phyloP scores from a whole-genome alignment of 1,140 invertebrate genomes.

The Propsilocerus akamusi region DNA sequence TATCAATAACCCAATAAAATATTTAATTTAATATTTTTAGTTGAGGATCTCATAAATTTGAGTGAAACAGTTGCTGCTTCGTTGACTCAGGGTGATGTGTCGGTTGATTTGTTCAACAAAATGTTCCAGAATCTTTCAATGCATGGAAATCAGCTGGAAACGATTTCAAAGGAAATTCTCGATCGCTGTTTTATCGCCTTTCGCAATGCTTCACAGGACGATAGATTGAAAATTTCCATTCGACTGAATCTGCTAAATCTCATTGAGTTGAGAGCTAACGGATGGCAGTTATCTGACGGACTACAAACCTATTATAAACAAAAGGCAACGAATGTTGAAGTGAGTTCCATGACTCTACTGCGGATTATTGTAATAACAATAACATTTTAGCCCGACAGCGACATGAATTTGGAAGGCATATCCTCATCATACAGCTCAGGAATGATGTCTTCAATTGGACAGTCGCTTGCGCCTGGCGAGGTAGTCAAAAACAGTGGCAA shows the following conservation, averaged over 20 bases:
- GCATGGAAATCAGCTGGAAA: slow-evolving; percentile 52
- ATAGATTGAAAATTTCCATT: slow-evolving; percentile 57
- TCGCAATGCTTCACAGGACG: slow-evolving; percentile 69
- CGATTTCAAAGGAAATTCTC: slow-evolving; percentile 49
- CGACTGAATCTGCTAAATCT: slow-evolving; percentile 70
- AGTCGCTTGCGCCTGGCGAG: slow-evolving; percentile 55
- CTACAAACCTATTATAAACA: slow-evolving; percentile 66
- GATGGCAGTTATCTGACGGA: slow-evolving; percentile 43
- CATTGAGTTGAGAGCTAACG: slow-evolving; percentile 72
- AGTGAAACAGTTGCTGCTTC: slow-evolving; percentile 47
- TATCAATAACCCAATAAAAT: slow-evolving; percentile 3
- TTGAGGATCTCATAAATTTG: slow-evolving; percentile 48
- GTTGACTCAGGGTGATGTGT: slow-evolving; percentile 33
- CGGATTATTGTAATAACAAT: not conserved
- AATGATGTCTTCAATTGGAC: slow-evolving; percentile 24
- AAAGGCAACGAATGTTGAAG: slow-evolving; percentile 54
- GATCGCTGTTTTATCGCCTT: slow-evolving; percentile 45
- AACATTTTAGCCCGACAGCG: not conserved
- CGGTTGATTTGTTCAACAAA: slow-evolving; percentile 20
- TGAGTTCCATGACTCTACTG: slow-evolving; percentile 18
- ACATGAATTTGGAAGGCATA: slow-evolving; percentile 21
- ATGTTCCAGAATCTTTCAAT: slow-evolving; percentile 52
- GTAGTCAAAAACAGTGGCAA: slow-evolving; percentile 74
- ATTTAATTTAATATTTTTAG: slow-evolving; percentile 22
- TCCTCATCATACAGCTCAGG: slow-evolving; percentile 16